phyloP scores from a whole-genome alignment of 2,797 vertebrate genomes.

The Fistularia tabacaria region DNA sequence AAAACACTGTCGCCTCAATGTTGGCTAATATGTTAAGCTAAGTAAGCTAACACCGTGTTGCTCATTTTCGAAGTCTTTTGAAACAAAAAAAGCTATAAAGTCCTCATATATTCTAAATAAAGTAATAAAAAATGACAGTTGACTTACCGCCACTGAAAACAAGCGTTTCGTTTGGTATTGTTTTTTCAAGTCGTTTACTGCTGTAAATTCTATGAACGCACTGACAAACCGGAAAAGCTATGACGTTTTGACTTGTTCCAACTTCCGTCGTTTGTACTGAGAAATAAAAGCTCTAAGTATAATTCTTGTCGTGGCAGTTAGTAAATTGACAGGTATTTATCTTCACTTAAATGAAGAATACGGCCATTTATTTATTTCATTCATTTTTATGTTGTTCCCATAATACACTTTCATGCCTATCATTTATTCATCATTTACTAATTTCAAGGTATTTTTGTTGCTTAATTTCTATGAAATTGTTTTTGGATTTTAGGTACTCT shows the following conservation, averaged over 20 bases:
- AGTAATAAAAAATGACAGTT: too few relatives aligned
- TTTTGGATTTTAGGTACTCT: too few relatives aligned
- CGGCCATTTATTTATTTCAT: too few relatives aligned
- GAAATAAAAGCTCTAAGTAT: constrained; percentile 44
- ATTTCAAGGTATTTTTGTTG: too few relatives aligned
- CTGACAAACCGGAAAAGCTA: constrained; percentile 54
- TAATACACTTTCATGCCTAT: too few relatives aligned
- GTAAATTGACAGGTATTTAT: too few relatives aligned
- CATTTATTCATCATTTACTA: too few relatives aligned
- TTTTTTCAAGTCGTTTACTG: background rate
- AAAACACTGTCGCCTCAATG: too few relatives aligned
- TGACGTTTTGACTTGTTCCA: constrained; percentile 34
- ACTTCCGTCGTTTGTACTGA: constrained; percentile 40
- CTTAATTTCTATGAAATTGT: too few relatives aligned
- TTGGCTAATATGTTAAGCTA: constrained; percentile 40
- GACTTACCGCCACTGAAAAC: background rate
- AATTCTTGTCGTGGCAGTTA: too few relatives aligned
- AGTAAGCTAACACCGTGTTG: too few relatives aligned
- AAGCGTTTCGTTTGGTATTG: background rate
- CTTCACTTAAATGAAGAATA: background rate
- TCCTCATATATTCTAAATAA: background rate
- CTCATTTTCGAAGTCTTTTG: background rate
- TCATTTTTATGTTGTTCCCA: too few relatives aligned
- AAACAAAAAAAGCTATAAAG: background rate
- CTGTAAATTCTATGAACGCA: constrained; percentile 1